Evolutionary conservation across 2,797 vertebrate genomes (phyloP), one percentile per base, ranked within the genome.

Genomic region (Vespertilio murinus): DNA sequence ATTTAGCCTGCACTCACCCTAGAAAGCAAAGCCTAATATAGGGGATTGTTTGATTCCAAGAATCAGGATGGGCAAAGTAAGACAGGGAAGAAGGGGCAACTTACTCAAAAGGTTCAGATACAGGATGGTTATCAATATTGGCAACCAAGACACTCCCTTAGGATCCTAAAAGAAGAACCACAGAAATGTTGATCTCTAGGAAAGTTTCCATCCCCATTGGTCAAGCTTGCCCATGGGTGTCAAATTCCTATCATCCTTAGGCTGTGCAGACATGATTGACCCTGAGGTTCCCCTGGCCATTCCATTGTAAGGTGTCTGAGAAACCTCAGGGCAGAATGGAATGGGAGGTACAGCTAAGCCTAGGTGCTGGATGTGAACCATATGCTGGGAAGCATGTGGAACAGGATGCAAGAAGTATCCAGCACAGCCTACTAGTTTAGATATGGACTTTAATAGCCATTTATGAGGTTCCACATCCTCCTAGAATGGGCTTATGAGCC

Each of bases 271-370:
- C 2, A 0, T 22, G 25, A 69, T 8, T 13, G 8, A 88, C n/a
- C 38, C 1, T 1, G 3, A 8, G 0, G 1, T 83, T 67, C 35
- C 70, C 30, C 35, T 3, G 18, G 65, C 0, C n/a, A 33, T 56
- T 91, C 49, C 13, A 33, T 61, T 52, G 20, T 16, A 65, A 52
- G 12, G 65, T 56, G n/a, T 69, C 70, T 65, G 64, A 79, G 38
- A 70, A 70, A 33, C 18, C 40, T 0, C 25, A 54, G 38, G 45
- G 59, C 0, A 28, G 30, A 75, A 33, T 4, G 6, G 7, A 22
- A 18, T 69, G 18, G 67, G 28, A 73, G 9, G 61, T 4, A 10
- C 7, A 33, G 12, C 8, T 18, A n/a, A 84, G 47, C 38, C 49
- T n/a, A 25, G 18, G 11, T 80, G 49, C 18, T 35, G 1, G 65